A percentile compares a stretch with the other conserved stretches of the same genome.
phyloP scores from a whole-genome alignment of 2,888 invertebrate species.

The Eupithecia exiguata region DNA sequence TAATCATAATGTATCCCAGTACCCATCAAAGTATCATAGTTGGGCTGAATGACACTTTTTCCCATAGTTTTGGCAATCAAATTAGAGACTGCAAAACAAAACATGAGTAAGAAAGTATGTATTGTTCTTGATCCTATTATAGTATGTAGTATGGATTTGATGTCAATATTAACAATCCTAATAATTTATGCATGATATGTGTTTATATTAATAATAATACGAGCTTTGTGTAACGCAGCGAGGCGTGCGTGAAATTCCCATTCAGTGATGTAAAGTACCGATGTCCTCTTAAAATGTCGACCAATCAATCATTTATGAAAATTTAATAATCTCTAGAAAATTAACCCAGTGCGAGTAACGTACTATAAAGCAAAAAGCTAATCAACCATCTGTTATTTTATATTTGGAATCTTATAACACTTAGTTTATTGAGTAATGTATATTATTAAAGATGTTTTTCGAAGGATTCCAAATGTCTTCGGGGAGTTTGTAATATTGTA shows the following conservation, averaged over 20 bases:
- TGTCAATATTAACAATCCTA: conserved; percentile 56
- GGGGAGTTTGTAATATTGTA: conserved; percentile 30
- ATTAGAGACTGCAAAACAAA: not conserved
- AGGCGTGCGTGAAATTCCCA: conserved; percentile 35
- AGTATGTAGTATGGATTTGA: conserved; percentile 54
- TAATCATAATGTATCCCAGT: not conserved
- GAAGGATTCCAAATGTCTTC: conserved; percentile 30
- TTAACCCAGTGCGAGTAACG: no score
- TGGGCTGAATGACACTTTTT: not conserved
- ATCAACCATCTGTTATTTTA: conserved; percentile 20
- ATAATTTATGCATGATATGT: conserved; percentile 53
- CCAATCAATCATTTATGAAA: no score
- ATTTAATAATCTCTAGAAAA: no score
- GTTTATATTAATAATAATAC: conserved; percentile 44
- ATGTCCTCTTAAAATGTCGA: conserved; percentile 44
- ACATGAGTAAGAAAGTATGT: not conserved
- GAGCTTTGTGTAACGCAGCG: conserved; percentile 42
- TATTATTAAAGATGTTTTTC: conserved; percentile 29
- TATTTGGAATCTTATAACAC: conserved; percentile 29
- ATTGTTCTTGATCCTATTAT: conserved; percentile 24
- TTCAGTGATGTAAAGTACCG: conserved; percentile 27
- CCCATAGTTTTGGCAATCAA: not conserved
- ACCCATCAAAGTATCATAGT: not conserved
- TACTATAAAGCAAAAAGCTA: no score
- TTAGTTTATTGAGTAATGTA: conserved; percentile 27